Evolutionary conservation across 1,140 invertebrate genomes (phyloP), one percentile per base, ranked within the genome.

Genomic region (Aplysia californica): DNA sequence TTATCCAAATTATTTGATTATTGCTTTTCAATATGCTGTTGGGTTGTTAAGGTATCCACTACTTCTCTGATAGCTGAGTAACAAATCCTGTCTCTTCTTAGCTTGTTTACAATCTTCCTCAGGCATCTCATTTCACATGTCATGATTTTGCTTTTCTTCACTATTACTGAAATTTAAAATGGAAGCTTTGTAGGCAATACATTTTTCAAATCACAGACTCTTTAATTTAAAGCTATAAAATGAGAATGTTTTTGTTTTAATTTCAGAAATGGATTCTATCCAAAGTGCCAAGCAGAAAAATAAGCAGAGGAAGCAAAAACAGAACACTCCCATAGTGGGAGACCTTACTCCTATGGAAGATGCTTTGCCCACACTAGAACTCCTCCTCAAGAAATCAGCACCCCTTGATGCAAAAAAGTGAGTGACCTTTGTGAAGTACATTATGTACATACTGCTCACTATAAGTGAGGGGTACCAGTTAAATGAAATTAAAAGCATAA

Each of bases 281-380:
- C 79, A 86, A 50, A 75, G 65, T 56, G 82, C 84, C 3, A 82
- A 84, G 26, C 82, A 83, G 55, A 79, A 83, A 50, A 82, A 56
- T n/a, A 85, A 84, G 58, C 86, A 82, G n/a, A 85, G 82, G 77
- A 85, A 84, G 75, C 82, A 79, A 44, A 82, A 81, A 59, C 38
- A 84, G 39, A 68, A 85, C 65, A 87, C 86, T 18, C 81, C 83
- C 0, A 79, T 88, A 35, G 86, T 88, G 0, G 87, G 87, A 15
- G 86, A 88, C 71, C 82, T 88, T 58, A 78, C 81, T 1, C 44
- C 76, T 18, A 69, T 88, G 55, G 80, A 80, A n/a, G 87, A 88
- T 26, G 82, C 85, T 3, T 79, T 88, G 18, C 87, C 87, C 36
- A 88, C 86, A 1, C 76, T 88, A 55, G 86, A 88, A 66, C 72